Evolutionary conservation across 2,888 invertebrate genomes (phyloP).

Genomic region (Drosophila emarginata): DNA sequence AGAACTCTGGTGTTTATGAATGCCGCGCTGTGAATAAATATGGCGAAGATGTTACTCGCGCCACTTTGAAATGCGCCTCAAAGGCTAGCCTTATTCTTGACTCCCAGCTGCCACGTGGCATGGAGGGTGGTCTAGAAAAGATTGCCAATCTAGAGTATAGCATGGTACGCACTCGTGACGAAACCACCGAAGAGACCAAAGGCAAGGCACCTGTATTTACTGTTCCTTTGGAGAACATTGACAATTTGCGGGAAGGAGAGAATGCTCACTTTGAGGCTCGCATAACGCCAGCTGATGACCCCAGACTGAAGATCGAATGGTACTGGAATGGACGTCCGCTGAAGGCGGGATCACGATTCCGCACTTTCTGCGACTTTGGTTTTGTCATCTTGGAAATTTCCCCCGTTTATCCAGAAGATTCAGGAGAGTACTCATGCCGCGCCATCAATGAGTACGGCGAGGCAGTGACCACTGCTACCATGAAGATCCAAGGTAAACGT

Average conservation of each 20-base stretch:
- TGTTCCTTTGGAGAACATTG: slow-evolving; percentile 93
- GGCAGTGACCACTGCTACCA: slow-evolving; percentile 93
- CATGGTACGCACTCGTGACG: slow-evolving; percentile 89
- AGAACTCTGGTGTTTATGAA: slow-evolving; percentile 96
- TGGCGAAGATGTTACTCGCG: slow-evolving; percentile 93
- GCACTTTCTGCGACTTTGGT: slow-evolving; percentile 98
- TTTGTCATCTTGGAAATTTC: slow-evolving; percentile 98
- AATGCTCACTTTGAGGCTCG: slow-evolving; percentile 95
- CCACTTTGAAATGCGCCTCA: slow-evolving; percentile 92
- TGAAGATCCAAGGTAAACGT: slow-evolving; percentile 95
- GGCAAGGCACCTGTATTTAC: slow-evolving; percentile 96
- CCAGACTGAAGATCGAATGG: slow-evolving; percentile 96
- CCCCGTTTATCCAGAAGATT: slow-evolving; percentile 98
- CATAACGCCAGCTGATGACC: slow-evolving; percentile 94
- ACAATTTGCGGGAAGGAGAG: slow-evolving; percentile 94
- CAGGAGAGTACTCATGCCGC: slow-evolving; percentile 94
- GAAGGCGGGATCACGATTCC: slow-evolving; percentile 94
- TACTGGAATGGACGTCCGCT: slow-evolving; percentile 96
- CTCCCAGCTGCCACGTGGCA: slow-evolving; percentile 95
- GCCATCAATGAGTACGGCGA: slow-evolving; percentile 95
- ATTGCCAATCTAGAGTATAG: slow-evolving; percentile 96
- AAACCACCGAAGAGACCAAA: slow-evolving; percentile 88
- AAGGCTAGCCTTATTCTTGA: slow-evolving; percentile 95
- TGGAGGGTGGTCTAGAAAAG: slow-evolving; percentile 97
- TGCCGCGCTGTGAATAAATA: slow-evolving; percentile 96